Evolutionary conservation across 2,888 invertebrate genomes (phyloP).

Genomic region (Phaedon cochleariae): DNA sequence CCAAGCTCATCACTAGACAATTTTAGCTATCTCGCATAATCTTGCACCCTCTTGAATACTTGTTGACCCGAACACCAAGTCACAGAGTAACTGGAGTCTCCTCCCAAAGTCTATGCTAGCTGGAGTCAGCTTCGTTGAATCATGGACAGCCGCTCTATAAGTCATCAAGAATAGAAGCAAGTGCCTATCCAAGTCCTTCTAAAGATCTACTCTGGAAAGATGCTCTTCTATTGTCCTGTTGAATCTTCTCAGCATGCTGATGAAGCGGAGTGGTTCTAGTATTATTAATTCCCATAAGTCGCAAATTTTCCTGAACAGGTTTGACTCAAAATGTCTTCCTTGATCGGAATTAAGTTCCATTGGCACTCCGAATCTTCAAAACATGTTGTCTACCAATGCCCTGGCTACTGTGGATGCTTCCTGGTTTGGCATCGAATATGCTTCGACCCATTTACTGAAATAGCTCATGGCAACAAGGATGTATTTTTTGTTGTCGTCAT

Average conservation of each 20-base stretch:
- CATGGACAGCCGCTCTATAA: constrained; percentile 19
- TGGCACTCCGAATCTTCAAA: constrained; percentile 3
- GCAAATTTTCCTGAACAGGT: background rate
- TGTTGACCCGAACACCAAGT: constrained; percentile 16
- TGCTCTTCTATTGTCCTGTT: constrained; percentile 43
- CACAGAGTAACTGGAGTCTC: constrained; percentile 25
- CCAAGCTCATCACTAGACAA: no score
- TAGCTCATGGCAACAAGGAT: background rate
- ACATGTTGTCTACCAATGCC: background rate
- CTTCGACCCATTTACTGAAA: constrained; percentile 42
- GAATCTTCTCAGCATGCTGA: constrained; percentile 47
- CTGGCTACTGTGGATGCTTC: constrained; percentile 1
- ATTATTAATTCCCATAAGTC: background rate
- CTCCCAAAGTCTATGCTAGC: constrained; percentile 24
- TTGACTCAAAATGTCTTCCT: constrained; percentile 3
- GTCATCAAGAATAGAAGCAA: background rate
- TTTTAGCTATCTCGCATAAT: background rate
- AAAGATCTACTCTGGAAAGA: constrained; percentile 30
- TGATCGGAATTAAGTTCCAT: constrained; percentile 1
- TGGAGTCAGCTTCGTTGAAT: constrained; percentile 22
- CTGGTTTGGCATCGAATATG: constrained; percentile 42
- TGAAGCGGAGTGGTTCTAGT: background rate
- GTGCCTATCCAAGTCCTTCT: background rate
- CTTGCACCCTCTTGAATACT: background rate
- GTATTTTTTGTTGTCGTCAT: background rate